Evolutionary conservation across 2,888 invertebrate species (phyloP).

Genomic region (Cephus spinipes): DNA sequence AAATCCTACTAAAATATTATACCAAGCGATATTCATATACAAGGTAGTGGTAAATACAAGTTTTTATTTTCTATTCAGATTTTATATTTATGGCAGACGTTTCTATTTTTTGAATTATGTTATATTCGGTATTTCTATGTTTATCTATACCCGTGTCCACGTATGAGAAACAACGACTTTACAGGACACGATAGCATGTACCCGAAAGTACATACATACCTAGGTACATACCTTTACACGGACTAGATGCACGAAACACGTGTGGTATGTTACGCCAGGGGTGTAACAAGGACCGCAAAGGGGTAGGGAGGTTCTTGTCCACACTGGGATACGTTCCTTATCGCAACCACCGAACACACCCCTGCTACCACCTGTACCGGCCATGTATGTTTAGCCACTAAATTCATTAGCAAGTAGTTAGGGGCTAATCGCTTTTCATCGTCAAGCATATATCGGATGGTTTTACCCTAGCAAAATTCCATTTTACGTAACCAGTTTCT

Average conservation of each 20-base stretch:
- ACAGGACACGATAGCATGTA: too few species aligned
- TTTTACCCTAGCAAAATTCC: too few species aligned
- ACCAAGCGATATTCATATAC: too few species aligned
- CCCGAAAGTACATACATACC: too few species aligned
- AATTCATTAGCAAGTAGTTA: constrained; percentile 2
- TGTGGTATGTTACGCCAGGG: background rate
- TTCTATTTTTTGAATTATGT: too few species aligned
- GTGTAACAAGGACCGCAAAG: background rate
- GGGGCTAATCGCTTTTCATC: constrained; percentile 4
- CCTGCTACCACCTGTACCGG: background rate
- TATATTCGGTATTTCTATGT: too few species aligned
- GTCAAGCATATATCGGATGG: background rate
- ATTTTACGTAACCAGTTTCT: too few species aligned
- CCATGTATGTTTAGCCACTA: constrained; percentile 1
- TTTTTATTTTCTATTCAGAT: too few species aligned
- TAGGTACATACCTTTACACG: too few species aligned
- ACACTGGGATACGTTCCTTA: constrained; percentile 1
- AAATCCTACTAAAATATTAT: too few species aligned
- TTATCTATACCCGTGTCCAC: background rate
- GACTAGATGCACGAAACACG: background rate
- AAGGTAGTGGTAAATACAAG: too few species aligned
- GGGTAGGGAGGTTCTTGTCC: constrained; percentile 1
- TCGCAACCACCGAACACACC: background rate
- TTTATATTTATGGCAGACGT: too few species aligned
- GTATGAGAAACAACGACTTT: background rate